Evolutionary conservation across 2,797 vertebrate genomes (phyloP).

Genomic region (Artibeus lituratus): DNA sequence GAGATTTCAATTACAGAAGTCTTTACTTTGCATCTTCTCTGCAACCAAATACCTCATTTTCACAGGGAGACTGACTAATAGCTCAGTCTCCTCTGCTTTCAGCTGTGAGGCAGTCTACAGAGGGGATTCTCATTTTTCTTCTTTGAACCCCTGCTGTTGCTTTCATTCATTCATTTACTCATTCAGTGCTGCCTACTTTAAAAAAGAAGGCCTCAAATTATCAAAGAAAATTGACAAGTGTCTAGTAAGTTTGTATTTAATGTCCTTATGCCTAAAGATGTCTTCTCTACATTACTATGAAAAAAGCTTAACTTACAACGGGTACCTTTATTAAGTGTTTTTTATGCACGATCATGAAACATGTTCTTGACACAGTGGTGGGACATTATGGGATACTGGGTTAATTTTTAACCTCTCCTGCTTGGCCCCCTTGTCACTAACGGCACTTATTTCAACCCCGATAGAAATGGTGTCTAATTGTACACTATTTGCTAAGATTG

Average conservation of each 20-base stretch:
- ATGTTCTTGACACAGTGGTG: not conserved
- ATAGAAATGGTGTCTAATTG: slow-evolving; percentile 1
- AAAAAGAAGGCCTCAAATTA: slow-evolving; percentile 3
- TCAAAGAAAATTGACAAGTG: not conserved
- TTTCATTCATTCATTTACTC: not conserved
- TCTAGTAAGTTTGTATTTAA: not conserved
- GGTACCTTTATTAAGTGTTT: not conserved
- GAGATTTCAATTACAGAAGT: not conserved
- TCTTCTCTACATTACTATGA: not conserved
- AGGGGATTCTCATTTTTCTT: not conserved
- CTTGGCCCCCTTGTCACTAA: not conserved
- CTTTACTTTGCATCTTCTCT: not conserved
- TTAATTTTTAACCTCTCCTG: not conserved
- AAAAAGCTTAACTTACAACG: not conserved
- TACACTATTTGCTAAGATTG: not conserved
- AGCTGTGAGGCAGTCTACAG: not conserved
- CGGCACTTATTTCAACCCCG: not conserved
- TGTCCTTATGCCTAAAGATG: not conserved
- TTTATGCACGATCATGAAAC: not conserved
- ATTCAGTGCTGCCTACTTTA: not conserved
- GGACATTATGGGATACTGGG: not conserved
- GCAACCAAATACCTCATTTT: not conserved
- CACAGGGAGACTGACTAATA: not conserved
- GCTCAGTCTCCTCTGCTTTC: not conserved
- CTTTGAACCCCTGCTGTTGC: not conserved